Conservation (phyloP, 2,888 invertebrate species). For the Meta bourneti region DNA sequence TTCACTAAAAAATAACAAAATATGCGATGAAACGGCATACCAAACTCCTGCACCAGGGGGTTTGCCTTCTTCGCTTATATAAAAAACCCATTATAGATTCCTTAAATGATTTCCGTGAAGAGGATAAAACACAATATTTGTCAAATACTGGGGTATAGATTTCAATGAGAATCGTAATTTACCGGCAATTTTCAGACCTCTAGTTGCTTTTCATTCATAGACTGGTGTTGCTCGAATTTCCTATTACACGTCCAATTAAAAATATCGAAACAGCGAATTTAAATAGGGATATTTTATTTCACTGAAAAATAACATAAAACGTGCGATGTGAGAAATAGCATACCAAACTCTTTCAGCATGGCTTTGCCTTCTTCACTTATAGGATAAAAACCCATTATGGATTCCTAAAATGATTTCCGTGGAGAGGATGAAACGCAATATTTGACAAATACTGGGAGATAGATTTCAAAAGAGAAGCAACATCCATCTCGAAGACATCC, state of each 20-base stretch:
- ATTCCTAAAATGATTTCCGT: slow-evolving; percentile 15
- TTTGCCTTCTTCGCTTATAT: neutral
- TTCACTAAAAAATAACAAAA: neutral
- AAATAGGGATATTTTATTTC: no score
- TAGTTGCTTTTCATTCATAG: no score
- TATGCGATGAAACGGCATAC: neutral
- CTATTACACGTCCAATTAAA: no score
- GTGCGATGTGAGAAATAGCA: neutral
- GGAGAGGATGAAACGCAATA: slow-evolving; percentile 10
- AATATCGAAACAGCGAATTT: no score
- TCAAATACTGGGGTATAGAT: slow-evolving; percentile 47
- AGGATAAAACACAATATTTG: slow-evolving; percentile 27
- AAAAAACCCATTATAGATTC: neutral
- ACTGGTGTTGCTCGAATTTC: neutral
- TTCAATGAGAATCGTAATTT: no score
- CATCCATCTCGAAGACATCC: slow-evolving; percentile 22
- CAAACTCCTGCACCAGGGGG: neutral
- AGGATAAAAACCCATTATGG: neutral
- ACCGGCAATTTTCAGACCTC: no score
- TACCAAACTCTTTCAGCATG: neutral
- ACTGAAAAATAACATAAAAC: neutral
- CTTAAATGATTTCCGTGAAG: slow-evolving; percentile 12
- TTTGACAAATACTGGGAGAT: slow-evolving; percentile 33
- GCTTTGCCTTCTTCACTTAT: neutral
- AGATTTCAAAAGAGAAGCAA: neutral